Base-by-base conservation (phyloP, 2,113 vertebrate genomes). In the Ciconia maguari region DNA sequence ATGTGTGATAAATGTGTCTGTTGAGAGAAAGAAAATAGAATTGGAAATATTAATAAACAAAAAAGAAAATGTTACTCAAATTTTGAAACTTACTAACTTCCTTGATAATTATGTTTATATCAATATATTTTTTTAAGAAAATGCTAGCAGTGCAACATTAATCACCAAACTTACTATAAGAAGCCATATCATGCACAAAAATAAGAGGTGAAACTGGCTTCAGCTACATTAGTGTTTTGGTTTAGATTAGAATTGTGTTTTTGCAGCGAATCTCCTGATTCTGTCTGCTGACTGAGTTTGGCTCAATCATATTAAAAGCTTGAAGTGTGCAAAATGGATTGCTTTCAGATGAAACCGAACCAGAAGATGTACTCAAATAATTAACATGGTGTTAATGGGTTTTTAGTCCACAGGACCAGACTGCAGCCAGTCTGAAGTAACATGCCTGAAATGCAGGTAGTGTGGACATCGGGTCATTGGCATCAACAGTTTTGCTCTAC, bases 381-480 rank as follows among this genome's bases (percentile, higher is more conserved):
- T 83, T 48, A 42, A 15, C 0, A 0, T 29, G 14, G 4, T 79
- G 11, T 15, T 57, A 61, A 36, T 48, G 7, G 5, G 9, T 27
- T 75, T 89, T 62, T n/a, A 46, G 54, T 25, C 20, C 55, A 38
- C 22, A 38, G 10, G 30, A 64, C 3, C 5, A 55, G 8, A 32
- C 6, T 69, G 36, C 10, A 74, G 13, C 25, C 44, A 52, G 6
- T 41, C 26, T 87, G 55, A 83, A 78, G 9, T 4, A 69, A 62
- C 26, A 46, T 11, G 8, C 4, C 20, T 70, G 83, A 78, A 95
- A 66, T 20, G 20, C 15, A 69, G 38, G 26, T 3, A 24, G 8
- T 12, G 9, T 32, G n/a, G 21, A 8, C 26, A 27, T 22, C 0
- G 5, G 3, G 7, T 82, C 8, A 1, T 49, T 75, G 20, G 1